These are phyloP conservation scores for Chaetophractus vellerosus DNA, from an alignment of 2,797 vertebrate genomes.

Conservation along the genomic window DNA sequence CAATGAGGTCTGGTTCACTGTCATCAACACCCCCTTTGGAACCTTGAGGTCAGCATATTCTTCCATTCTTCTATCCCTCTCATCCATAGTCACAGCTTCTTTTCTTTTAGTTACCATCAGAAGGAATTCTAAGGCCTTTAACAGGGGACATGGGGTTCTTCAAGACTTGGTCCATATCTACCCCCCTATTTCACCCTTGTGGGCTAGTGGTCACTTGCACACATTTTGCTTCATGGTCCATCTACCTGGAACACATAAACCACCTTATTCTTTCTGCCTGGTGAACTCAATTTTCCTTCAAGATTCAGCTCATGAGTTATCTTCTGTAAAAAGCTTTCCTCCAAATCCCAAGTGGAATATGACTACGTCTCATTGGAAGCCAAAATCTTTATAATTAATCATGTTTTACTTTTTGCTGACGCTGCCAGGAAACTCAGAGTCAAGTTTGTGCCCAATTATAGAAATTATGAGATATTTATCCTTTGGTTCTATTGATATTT, in stretches of 20 bases:
- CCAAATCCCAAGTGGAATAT: not conserved
- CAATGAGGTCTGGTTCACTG: not conserved
- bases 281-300: not conserved
- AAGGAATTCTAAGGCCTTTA: not conserved
- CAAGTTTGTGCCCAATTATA: slow-evolving; percentile 34
- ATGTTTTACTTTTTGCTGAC: slow-evolving; percentile 48
- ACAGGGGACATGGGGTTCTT: not conserved
- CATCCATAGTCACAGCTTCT: not conserved
- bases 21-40: not conserved
- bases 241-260: not conserved
- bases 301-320: not conserved
- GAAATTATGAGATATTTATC: slow-evolving; percentile 48
- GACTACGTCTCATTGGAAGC: not conserved
- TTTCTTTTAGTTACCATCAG: not conserved
- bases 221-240: not conserved
- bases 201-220: no score
- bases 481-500: slow-evolving; percentile 51
- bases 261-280: not conserved
- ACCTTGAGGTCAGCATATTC: not conserved
- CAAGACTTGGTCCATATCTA: not conserved
- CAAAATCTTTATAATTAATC: slow-evolving; percentile 53
- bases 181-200: not conserved
- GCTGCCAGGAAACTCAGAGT: slow-evolving; percentile 64
- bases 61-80: no score
- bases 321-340: not conserved